phyloP scores from a whole-genome alignment of 1,140 invertebrate species.

The Tetramorium parvispinum region DNA sequence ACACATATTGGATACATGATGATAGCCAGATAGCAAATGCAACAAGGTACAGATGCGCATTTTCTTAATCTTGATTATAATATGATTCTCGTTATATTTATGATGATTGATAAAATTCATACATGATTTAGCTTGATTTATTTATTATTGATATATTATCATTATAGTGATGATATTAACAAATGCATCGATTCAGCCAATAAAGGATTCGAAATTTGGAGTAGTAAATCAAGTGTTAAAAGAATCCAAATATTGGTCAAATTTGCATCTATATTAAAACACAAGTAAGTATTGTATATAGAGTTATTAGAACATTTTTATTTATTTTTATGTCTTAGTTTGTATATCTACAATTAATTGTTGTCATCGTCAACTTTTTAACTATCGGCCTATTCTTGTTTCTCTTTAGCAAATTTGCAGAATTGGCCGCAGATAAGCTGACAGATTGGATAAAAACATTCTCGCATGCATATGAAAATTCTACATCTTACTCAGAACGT shows the following conservation, averaged over 20 bases:
- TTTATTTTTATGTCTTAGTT: no score
- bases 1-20: slow-evolving; percentile 9
- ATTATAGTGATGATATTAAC: slow-evolving; percentile 4
- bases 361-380: no score
- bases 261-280: not conserved
- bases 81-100: no score
- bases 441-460: no score
- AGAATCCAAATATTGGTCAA: not conserved
- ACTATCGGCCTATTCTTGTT: no score
- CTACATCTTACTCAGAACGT: no score
- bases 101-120: not conserved
- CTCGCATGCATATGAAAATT: no score
- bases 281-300: not conserved
- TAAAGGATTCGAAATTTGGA: slow-evolving; percentile 24
- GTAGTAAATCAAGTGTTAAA: not conserved
- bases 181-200: slow-evolving; percentile 12
- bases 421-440: no score
- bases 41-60: not conserved
- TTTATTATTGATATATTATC: not conserved
- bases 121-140: not conserved
- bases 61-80: not conserved
- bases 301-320: no score
- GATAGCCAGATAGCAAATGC: not conserved
- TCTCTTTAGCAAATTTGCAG: no score
- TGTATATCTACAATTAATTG: no score